A percentile compares a stretch with the other conserved stretches of the same genome.
Conservation (phyloP, 2,888 invertebrate species). For the Coenonympha arcania region DNA sequence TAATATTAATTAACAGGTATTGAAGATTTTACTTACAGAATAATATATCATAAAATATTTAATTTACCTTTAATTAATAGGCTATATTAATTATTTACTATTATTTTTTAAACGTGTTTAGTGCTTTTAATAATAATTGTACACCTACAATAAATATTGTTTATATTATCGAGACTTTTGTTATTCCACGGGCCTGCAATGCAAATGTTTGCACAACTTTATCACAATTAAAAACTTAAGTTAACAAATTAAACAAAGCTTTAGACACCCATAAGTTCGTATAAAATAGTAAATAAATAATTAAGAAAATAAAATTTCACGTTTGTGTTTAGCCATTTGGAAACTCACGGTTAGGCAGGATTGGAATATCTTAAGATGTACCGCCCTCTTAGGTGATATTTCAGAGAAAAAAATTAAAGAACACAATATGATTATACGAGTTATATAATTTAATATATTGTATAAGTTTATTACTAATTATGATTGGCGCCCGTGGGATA, state of each 20-base stretch:
- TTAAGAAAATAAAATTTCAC: too few relatives aligned
- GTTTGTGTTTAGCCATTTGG: too few relatives aligned
- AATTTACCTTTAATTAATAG: conserved; percentile 6
- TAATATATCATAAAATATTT: conserved; percentile 30
- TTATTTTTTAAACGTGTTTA: conserved; percentile 5
- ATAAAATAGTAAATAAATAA: too few relatives aligned
- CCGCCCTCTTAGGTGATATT: too few relatives aligned
- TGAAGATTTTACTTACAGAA: conserved; percentile 5
- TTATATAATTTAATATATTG: too few relatives aligned
- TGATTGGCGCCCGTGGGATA: conserved; percentile 16
- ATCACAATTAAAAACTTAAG: conserved; percentile 2
- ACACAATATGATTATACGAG: too few relatives aligned
- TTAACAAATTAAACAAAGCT: too few relatives aligned
- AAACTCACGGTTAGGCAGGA: too few relatives aligned
- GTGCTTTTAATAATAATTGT: conserved; percentile 15
- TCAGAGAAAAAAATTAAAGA: too few relatives aligned
- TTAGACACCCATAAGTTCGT: too few relatives aligned
- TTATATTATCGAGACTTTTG: conserved; percentile 11
- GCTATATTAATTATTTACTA: conserved; percentile 7
- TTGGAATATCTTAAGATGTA: too few relatives aligned
- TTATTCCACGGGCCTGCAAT: conserved; percentile 35
- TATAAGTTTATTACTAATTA: not conserved
- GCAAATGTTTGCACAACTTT: conserved; percentile 47
- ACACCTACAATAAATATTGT: conserved; percentile 11
- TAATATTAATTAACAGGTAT: not conserved